Base-by-base conservation (phyloP, 2,888 invertebrate genomes). In the Cantharis flavilabris region DNA sequence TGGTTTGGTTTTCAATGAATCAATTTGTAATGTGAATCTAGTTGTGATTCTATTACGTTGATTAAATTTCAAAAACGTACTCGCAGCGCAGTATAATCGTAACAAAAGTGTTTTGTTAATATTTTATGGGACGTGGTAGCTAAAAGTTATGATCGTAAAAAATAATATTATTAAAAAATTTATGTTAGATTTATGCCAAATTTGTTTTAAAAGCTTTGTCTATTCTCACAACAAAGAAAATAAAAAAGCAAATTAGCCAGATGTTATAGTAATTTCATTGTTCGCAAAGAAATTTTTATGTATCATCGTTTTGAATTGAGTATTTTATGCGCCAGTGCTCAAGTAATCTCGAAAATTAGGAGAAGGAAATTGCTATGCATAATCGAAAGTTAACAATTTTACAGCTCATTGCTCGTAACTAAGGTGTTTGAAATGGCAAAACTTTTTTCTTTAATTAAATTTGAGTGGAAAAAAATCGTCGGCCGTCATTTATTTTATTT, bases 311-410 rank as follows among this genome's bases (percentile, higher is more conserved):
- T 79, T 76, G 76, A 80, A 77, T 78, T 78, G 77, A 77, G 75
- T 70, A 79, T 77, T 78, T 81, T 81, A 80, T 77, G 80, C 72
- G 73, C 70, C 71, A 76, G 72, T 71, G 78, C 76, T 70, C 79
- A 73, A 77, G 80, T 81, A 81, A 82, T 82, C 78, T 79, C 18
- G 73, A 81, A 81, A 82, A 82, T 82, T 81, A 82, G 80, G 81
- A 79, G 81, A 75, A 78, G 80, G 80, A 81, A 82, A 82, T 82
- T 80, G 80, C 79, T 78, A 72, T 82, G 81, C 80, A 82, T 82
- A 84, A 84, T 84, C 83, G 83, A 84, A 83, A 83, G 78, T 81
- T 82, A 83, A 84, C 84, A 83, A 84, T 85, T 84, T 85, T 83
- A 84, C 84, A 82, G 83, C 79, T 80, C 85, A 83, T 85, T 85